Conservation (phyloP, 2,797 vertebrate species). For the Chanos chanos region DNA sequence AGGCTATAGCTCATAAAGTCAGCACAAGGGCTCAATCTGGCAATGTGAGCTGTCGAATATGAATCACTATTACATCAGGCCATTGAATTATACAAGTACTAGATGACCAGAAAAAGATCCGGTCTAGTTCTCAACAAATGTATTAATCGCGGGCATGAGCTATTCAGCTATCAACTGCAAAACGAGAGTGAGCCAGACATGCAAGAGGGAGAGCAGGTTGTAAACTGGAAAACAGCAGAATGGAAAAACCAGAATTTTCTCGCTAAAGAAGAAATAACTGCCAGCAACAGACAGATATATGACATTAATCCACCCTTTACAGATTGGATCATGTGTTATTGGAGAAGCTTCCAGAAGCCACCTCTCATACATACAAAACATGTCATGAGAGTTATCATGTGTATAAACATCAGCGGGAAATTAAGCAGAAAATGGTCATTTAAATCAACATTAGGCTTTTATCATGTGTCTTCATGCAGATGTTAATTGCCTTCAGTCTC, state of each 20-base stretch:
- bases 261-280: too few species aligned
- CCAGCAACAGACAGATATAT: too few species aligned
- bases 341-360: too few species aligned
- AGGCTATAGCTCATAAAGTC: constrained; percentile 32
- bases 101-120: too few species aligned
- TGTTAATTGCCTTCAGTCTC: not conserved
- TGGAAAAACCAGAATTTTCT: too few species aligned
- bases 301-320: too few species aligned
- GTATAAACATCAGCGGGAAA: constrained; percentile 33
- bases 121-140: constrained; percentile 5
- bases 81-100: constrained; percentile 21
- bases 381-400: not conserved
- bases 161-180: constrained; percentile 30
- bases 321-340: too few species aligned
- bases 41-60: constrained; percentile 43
- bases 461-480: constrained; percentile 2
- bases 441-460: constrained; percentile 13
- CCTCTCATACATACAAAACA: not conserved
- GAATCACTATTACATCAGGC: constrained; percentile 35
- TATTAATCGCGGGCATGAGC: constrained; percentile 32
- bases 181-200: too few species aligned
- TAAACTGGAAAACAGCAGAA: too few species aligned
- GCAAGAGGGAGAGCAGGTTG: too few species aligned
- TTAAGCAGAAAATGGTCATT: constrained; percentile 36
- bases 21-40: constrained; percentile 17